phyloP scores from a whole-genome alignment of 1,140 invertebrate genomes.

The Cotesia vestalis region DNA sequence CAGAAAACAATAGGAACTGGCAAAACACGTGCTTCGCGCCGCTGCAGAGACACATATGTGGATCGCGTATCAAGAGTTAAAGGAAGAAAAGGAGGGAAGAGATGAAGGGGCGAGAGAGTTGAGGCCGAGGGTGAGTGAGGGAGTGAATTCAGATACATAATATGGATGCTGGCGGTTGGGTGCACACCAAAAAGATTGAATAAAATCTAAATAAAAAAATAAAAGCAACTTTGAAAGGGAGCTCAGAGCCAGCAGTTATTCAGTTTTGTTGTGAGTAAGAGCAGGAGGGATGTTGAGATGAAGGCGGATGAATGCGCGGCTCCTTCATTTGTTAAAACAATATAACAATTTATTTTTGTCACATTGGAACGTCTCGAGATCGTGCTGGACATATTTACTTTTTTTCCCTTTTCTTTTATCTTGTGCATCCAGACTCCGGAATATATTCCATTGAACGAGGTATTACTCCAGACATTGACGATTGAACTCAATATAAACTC shows the following conservation, averaged over 20 bases:
- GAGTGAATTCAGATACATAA: constrained; percentile 6
- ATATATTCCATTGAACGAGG: no score
- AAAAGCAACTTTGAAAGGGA: background rate
- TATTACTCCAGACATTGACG: no score
- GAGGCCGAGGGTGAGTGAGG: background rate
- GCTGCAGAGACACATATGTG: background rate
- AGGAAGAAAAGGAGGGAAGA: background rate
- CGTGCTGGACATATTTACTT: no score
- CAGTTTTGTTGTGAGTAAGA: background rate
- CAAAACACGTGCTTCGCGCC: constrained; percentile 64
- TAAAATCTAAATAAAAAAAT: constrained; percentile 9
- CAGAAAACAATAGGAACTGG: constrained; percentile 66
- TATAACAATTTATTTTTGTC: constrained; percentile 65
- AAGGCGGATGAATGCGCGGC: constrained; percentile 38
- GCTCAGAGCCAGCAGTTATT: background rate
- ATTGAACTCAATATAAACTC: no score
- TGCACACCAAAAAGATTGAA: background rate
- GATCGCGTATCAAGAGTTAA: background rate
- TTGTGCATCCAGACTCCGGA: no score
- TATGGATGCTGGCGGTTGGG: constrained; percentile 5
- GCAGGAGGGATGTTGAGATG: background rate
- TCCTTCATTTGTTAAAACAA: constrained; percentile 64
- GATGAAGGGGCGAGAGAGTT: background rate
- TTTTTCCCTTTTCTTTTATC: no score
- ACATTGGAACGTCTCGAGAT: constrained; percentile 44